These are phyloP conservation scores for Siderastrea siderea DNA, from an alignment of 92 coral and sea anemone species.

Conservation along the genomic window DNA sequence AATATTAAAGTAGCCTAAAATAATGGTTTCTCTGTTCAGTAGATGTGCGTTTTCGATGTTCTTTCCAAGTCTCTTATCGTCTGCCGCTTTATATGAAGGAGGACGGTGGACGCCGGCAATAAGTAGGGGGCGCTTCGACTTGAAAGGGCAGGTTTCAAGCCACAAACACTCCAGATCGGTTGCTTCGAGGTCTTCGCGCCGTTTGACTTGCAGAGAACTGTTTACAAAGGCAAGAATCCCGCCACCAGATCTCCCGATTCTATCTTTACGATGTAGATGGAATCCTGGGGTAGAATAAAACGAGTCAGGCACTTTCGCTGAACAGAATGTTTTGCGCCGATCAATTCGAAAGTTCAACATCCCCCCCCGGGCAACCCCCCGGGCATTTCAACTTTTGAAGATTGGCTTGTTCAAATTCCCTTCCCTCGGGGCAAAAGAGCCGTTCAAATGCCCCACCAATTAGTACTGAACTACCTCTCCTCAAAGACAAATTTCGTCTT, in stretches of 20 bases:
- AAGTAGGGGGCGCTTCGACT: conserved; percentile 21
- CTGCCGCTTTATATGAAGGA: conserved; percentile 48
- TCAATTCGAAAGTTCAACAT: too few species aligned
- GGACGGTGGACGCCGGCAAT: conserved; percentile 53
- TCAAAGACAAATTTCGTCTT: too few species aligned
- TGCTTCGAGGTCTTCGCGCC: conserved; percentile 10
- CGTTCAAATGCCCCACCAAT: too few species aligned
- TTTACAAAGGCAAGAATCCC: conserved; percentile 18
- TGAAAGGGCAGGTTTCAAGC: conserved; percentile 32
- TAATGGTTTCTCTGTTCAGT: conserved; percentile 27
- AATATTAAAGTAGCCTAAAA: conserved; percentile 36
- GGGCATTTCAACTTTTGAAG: too few species aligned
- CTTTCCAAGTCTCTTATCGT: conserved; percentile 47
- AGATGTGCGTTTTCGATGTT: conserved; percentile 60
- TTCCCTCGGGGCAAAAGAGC: too few species aligned
- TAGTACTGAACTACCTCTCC: too few species aligned
- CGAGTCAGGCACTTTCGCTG: too few species aligned
- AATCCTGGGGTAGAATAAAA: conserved; percentile 3
- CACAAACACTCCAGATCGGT: conserved; percentile 17
- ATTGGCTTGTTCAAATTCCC: too few species aligned
- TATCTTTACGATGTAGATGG: conserved; percentile 25
- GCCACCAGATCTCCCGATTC: conserved; percentile 34
- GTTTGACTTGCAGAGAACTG: conserved; percentile 8
- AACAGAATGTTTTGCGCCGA: too few species aligned
- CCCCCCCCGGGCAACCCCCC: too few species aligned